Evolutionary conservation across 1,140 invertebrate species (phyloP).

Genomic region (Spodoptera frugiperda): DNA sequence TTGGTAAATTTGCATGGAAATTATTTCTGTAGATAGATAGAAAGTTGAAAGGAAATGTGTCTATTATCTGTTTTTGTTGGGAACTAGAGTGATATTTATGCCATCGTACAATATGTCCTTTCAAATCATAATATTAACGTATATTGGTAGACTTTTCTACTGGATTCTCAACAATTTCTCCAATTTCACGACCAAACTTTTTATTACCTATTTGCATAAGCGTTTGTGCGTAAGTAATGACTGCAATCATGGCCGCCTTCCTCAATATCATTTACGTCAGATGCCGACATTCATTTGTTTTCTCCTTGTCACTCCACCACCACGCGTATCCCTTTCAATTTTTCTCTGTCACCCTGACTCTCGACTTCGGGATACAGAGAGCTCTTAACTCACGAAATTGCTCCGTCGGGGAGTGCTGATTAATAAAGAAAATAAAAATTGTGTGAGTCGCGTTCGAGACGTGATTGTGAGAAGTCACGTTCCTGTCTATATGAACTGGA

Average conservation of each 20-base stretch:
- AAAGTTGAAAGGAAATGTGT: neutral
- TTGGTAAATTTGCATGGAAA: neutral
- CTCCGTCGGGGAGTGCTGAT: slow-evolving; percentile 71
- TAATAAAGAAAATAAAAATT: slow-evolving; percentile 79
- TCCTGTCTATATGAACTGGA: slow-evolving; percentile 46
- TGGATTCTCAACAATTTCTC: neutral
- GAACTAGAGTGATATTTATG: neutral
- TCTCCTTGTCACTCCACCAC: slow-evolving; percentile 52
- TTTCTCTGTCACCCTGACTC: slow-evolving; percentile 69
- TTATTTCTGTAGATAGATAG: neutral
- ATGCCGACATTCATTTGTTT: slow-evolving; percentile 59
- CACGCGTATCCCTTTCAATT: slow-evolving; percentile 60
- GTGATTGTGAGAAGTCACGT: slow-evolving; percentile 74
- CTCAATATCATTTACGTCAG: slow-evolving; percentile 49
- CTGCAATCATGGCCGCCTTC: slow-evolving; percentile 31
- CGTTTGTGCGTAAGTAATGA: slow-evolving; percentile 41
- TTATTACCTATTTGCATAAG: neutral
- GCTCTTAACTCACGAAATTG: slow-evolving; percentile 70
- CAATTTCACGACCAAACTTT: neutral
- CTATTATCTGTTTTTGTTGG: neutral
- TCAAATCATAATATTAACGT: too few species aligned
- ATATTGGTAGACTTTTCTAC: too few species aligned
- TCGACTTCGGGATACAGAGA: slow-evolving; percentile 70
- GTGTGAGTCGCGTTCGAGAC: slow-evolving; percentile 44
- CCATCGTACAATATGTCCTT: too few species aligned